These are phyloP conservation scores for Acronicta leporina DNA, from an alignment of 2,888 invertebrate species.

Conservation along the genomic window DNA sequence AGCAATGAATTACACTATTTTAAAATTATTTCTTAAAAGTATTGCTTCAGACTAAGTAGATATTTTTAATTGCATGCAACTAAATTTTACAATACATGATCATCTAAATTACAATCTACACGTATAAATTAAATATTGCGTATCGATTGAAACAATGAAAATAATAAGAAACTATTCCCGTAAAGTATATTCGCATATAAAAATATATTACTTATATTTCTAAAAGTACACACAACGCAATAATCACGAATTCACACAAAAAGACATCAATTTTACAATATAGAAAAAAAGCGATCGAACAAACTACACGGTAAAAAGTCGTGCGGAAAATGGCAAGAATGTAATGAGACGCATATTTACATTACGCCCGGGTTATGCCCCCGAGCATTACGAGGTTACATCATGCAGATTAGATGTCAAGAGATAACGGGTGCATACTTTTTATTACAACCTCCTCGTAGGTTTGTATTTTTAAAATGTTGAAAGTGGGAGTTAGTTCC, in stretches of 20 bases:
- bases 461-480: constrained; percentile 54
- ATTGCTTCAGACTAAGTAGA: no score
- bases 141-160: no score
- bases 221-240: no score
- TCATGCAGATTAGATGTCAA: constrained; percentile 66
- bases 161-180: neutral
- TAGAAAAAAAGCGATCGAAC: constrained; percentile 1
- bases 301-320: constrained; percentile 20
- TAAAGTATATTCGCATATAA: neutral
- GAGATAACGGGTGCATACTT: constrained; percentile 60
- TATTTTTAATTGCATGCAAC: no score
- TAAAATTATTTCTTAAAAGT: no score
- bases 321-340: constrained; percentile 14
- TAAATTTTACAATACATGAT: no score
- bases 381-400: constrained; percentile 58
- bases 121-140: no score
- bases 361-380: constrained; percentile 54
- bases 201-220: no score
- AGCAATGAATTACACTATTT: constrained; percentile 9
- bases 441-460: constrained; percentile 50
- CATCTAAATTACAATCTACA: no score
- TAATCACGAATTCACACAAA: no score
- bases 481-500: constrained; percentile 49
- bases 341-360: constrained; percentile 44
- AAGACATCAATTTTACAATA: constrained; percentile 1